Evolutionary conservation across 2,888 invertebrate species (phyloP).

Genomic region (Druceiella hillmani): DNA sequence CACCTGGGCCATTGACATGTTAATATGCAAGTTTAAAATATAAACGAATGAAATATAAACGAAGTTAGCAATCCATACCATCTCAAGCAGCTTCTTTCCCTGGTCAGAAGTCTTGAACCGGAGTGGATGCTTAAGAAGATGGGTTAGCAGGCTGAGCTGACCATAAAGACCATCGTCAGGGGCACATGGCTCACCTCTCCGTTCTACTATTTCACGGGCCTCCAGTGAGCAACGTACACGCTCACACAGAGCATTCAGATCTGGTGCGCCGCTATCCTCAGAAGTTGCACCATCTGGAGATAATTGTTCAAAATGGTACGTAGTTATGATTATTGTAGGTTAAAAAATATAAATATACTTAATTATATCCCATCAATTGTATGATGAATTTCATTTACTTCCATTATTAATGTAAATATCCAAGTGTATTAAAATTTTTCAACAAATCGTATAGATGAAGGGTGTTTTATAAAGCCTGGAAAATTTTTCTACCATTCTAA

Average conservation of each 20-base stretch:
- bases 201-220: slow-evolving; percentile 76
- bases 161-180: slow-evolving; percentile 92
- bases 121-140: slow-evolving; percentile 83
- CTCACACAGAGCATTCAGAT: slow-evolving; percentile 66
- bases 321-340: too few species aligned
- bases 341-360: too few species aligned
- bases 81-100: slow-evolving; percentile 61
- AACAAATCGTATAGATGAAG: too few species aligned
- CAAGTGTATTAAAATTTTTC: too few species aligned
- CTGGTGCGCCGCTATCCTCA: slow-evolving; percentile 46
- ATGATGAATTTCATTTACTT: too few species aligned
- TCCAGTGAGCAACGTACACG: slow-evolving; percentile 71
- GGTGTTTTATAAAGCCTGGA: too few species aligned
- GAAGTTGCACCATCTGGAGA: slow-evolving; percentile 41
- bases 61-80: slow-evolving; percentile 35
- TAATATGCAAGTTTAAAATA: slow-evolving; percentile 5
- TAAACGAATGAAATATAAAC: slow-evolving; percentile 1
- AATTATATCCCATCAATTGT: too few species aligned
- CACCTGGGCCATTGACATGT: background rate
- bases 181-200: slow-evolving; percentile 67
- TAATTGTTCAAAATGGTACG: too few species aligned
- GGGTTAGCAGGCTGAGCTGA: slow-evolving; percentile 78
- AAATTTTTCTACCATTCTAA: too few species aligned
- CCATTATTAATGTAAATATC: too few species aligned
- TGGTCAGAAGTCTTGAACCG: slow-evolving; percentile 77